These are phyloP conservation scores for Dreissena polymorpha DNA, from an alignment of 1,140 invertebrate species.

Conservation along the genomic window DNA sequence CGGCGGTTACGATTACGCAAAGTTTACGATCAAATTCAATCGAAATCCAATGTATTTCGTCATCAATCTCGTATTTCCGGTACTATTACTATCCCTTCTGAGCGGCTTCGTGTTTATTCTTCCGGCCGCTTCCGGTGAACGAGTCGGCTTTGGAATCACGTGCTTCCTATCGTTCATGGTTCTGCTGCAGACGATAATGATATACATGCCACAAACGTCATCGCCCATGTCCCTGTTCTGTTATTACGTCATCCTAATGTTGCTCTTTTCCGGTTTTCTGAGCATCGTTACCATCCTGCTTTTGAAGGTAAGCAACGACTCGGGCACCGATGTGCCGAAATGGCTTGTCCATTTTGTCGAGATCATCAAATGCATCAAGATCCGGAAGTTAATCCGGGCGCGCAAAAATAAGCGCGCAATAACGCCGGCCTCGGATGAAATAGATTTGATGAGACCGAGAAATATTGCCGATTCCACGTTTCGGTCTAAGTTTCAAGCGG, in stretches of 20 bases:
- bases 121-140: constrained; percentile 46
- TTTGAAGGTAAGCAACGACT: constrained; percentile 25
- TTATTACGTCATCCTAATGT: constrained; percentile 53
- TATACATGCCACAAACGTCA: constrained; percentile 44
- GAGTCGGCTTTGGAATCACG: constrained; percentile 45
- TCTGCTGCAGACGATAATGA: constrained; percentile 50
- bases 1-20: constrained; percentile 31
- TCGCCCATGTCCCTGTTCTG: constrained; percentile 47
- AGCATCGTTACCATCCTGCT: constrained; percentile 18
- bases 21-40: constrained; percentile 38
- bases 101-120: constrained; percentile 46
- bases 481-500: background rate
- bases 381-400: background rate
- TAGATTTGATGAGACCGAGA: background rate
- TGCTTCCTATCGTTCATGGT: constrained; percentile 49
- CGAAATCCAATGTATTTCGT: constrained; percentile 34
- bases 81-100: constrained; percentile 27
- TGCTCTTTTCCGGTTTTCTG: constrained; percentile 32
- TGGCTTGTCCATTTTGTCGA: constrained; percentile 32
- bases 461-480: background rate
- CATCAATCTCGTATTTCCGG: constrained; percentile 40
- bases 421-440: background rate
- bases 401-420: background rate
- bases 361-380: constrained; percentile 48
- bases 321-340: constrained; percentile 7